Base-by-base conservation (phyloP, 2,113 vertebrate genomes). In the Leiothrix lutea region DNA sequence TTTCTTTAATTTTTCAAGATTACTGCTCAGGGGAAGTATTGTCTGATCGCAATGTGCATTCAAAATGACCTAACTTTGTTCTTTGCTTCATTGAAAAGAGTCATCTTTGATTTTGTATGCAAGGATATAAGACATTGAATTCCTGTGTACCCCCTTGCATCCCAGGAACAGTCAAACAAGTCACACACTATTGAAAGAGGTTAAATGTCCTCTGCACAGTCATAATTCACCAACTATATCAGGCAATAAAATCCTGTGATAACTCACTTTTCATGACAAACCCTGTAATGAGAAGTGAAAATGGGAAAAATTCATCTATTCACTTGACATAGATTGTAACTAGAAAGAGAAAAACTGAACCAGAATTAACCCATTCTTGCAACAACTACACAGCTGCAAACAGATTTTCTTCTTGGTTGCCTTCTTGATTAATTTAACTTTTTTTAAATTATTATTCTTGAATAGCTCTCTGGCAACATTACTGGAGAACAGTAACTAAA, bases 221-320 rank as follows among this genome's bases (percentile, higher is more conserved):
- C 95, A 96, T 98, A 98, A 97, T 94, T 98, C 97, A 98, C 87
- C 66, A 96, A 97, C 94, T 93, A 94, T 91, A 98, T 96, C 95
- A 93, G 57, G 96, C 78, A 96, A 96, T 97, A 97, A 97, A 97
- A 96, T 95, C 90, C 92, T 8, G 38, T 96, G 93, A 97, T 98
- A 98, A 97, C 86, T 98, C 97, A 98, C 96, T 96, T 97, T 97
- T 97, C 77, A 82, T 97, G 98, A 98, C 97, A 98, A 98, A 98
- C 79, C 71, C 94, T 96, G 85, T 98, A 98, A 98, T 98, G 97
- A 98, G 97, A 98, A 96, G 69, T 93, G 97, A 97, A 98, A 97
- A 97, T 96, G 94, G 93, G 92, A 95, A 89, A 97, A 97, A 98
- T 98, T 97, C 65, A 97, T 97, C 95, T 97, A 92, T 95, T 97